Conservation (phyloP, 2,888 invertebrate species). For the Andrena dorsata region DNA sequence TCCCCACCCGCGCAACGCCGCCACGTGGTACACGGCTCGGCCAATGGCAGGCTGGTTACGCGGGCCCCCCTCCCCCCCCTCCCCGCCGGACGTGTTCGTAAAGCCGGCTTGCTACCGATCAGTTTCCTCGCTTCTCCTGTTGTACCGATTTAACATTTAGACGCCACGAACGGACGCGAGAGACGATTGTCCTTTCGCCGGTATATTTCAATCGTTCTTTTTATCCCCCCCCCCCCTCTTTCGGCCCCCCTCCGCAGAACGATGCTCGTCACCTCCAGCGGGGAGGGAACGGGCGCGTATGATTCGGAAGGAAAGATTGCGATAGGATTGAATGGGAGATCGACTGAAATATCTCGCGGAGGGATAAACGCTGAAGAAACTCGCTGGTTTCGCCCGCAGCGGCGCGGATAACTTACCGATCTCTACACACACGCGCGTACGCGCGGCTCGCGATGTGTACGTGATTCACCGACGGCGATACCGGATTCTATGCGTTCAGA, state of each 20-base stretch:
- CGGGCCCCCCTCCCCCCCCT: conserved; percentile 50
- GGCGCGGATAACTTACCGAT: conserved; percentile 25
- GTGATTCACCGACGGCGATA: not conserved
- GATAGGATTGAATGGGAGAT: conserved; percentile 49
- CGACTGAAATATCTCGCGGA: conserved; percentile 53
- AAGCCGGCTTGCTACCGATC: conserved; percentile 63
- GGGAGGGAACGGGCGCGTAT: conserved; percentile 14
- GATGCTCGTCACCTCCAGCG: not conserved
- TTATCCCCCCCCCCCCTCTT: not conserved
- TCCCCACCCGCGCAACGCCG: conserved; percentile 73
- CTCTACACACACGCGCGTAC: not conserved
- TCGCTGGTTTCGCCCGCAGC: conserved; percentile 25
- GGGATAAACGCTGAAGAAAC: conserved; percentile 24
- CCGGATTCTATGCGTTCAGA: not conserved
- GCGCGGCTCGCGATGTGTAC: not conserved
- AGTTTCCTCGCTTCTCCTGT: conserved; percentile 56
- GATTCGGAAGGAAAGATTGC: conserved; percentile 45
- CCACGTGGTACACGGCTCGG: conserved; percentile 69
- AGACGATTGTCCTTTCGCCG: conserved; percentile 24
- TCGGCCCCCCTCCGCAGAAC: not conserved
- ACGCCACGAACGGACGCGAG: conserved; percentile 33
- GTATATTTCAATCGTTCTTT: conserved; percentile 16
- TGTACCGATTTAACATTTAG: conserved; percentile 60
- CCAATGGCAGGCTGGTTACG: conserved; percentile 65
- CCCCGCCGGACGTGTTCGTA: conserved; percentile 54